Evolutionary conservation across 2,113 vertebrate species (phyloP).

Genomic region (Narcine bancroftii): DNA sequence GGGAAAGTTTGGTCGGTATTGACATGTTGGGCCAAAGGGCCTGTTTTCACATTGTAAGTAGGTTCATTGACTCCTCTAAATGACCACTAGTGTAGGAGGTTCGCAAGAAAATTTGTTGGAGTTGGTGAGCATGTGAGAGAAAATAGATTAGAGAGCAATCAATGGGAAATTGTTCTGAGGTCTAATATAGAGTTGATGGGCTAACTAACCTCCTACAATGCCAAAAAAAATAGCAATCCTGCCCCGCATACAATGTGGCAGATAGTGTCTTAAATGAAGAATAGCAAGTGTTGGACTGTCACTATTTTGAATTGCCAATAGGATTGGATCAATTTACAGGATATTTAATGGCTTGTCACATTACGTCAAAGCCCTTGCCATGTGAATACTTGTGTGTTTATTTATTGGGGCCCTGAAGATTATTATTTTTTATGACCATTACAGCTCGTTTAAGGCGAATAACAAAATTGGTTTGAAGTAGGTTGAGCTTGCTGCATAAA

Average conservation of each 20-base stretch:
- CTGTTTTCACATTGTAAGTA: too few species aligned
- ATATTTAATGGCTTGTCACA: not conserved
- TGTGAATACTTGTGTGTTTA: not conserved
- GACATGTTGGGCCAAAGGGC: too few species aligned
- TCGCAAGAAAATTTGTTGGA: too few species aligned
- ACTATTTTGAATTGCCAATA: not conserved
- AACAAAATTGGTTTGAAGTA: not conserved
- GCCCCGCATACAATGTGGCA: not conserved
- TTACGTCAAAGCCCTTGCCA: not conserved
- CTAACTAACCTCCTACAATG: too few species aligned
- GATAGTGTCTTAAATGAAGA: not conserved
- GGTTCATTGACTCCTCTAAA: too few species aligned
- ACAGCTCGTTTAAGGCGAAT: constrained; percentile 2
- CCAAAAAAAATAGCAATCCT: not conserved
- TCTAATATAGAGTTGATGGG: too few species aligned
- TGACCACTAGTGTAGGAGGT: too few species aligned
- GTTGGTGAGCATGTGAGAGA: too few species aligned
- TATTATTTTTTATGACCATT: not conserved
- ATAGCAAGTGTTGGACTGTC: not conserved
- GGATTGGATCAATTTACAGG: not conserved
- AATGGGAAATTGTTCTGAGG: too few species aligned
- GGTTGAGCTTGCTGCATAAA: not conserved
- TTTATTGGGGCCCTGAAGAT: not conserved
- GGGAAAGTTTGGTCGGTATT: too few species aligned
- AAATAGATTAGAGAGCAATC: too few species aligned